Base-by-base conservation (phyloP, 2,797 vertebrate genomes). In the Okamejei kenojei region DNA sequence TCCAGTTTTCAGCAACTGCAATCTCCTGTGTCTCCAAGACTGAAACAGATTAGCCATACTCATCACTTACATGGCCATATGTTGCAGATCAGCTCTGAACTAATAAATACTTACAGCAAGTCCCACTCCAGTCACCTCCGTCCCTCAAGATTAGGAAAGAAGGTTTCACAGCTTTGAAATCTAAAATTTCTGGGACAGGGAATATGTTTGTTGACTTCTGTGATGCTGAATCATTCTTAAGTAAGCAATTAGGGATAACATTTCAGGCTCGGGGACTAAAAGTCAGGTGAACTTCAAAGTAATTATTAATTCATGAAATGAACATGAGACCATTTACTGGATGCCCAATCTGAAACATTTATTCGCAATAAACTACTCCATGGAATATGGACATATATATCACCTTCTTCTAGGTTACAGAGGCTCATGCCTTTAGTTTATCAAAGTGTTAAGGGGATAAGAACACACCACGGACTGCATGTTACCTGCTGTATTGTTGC, bases 251-350 rank as follows among this genome's bases (percentile, higher is more conserved):
- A 45, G 32, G 65, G 68, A 91, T 91, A 91, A 21, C 10, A 73
- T 91, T 45, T 91, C 68, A 91, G 8, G 35, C 17, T 92, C 35
- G 35, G 9, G 13, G 71, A 38, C 90, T 76, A 54, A 76, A 71
- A 29, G 29, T 74, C 35, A 92, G 71, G 90, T 74, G 26, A 92
- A 76, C 71, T 76, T 92, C 19, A 92, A 92, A 74, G 68, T 76
- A 76, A 76, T 74, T 19, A 54, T 54, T 76, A 68, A 76, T 76
- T 54, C 54, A 74, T 71, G 7, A 92, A 76, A 68, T 9, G 8
- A 71, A 65, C 21, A 32, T 26, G 32, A 38, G 63, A 32, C 21
- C 71, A 15, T 74, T 74, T 91, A 23, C 38, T 29, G 3, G 13
- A 45, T 13, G 35, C 38, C 26, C 54, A 21, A 74, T 26, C 45